These are phyloP conservation scores for Rallus limicola DNA, from an alignment of 2,113 vertebrate species.

Conservation along the genomic window DNA sequence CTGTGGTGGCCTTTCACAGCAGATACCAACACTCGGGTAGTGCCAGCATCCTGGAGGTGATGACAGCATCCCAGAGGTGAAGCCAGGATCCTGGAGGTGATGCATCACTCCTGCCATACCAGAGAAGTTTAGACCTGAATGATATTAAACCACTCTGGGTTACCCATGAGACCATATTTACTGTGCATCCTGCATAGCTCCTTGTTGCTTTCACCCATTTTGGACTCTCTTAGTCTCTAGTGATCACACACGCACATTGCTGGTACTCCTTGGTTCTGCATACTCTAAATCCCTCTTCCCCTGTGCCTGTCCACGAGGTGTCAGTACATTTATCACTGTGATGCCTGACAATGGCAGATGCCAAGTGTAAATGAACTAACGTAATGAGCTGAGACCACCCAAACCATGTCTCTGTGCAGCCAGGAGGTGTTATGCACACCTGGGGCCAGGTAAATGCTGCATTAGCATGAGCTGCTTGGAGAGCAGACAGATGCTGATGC, in stretches of 20 bases:
- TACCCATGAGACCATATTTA: background rate
- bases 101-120: rapidly evolving
- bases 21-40: background rate
- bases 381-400: background rate
- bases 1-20: background rate
- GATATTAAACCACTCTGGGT: background rate
- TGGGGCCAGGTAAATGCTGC: background rate
- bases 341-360: background rate
- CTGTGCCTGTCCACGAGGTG: background rate
- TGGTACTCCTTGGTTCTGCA: background rate
- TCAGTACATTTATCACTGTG: background rate
- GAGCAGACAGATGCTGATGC: background rate
- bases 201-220: background rate
- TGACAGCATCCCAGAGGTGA: background rate
- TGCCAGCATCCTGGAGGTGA: background rate
- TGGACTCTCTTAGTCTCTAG: background rate
- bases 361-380: background rate
- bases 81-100: background rate
- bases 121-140: background rate
- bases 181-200: rapidly evolving
- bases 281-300: background rate
- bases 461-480: background rate
- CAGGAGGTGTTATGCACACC: background rate
- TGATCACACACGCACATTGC: background rate
- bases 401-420: background rate